Evolutionary conservation across 2,797 vertebrate genomes (phyloP).

Genomic region (Leptoclinus maculatus): DNA sequence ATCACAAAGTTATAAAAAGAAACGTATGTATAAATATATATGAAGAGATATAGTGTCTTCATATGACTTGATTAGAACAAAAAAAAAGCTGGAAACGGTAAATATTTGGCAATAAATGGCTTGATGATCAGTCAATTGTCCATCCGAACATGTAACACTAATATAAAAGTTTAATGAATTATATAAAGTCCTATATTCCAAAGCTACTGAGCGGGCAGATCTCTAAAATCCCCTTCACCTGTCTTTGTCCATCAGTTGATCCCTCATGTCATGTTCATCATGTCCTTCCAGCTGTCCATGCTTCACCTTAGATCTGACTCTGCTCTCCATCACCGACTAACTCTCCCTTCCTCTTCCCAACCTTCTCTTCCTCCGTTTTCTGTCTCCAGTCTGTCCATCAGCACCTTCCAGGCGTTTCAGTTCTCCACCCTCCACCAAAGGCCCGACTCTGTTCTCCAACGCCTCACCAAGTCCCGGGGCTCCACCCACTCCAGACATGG

Average conservation of each 20-base stretch:
- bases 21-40: no score
- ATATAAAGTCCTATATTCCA: slow-evolving; percentile 11
- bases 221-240: slow-evolving; percentile 28
- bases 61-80: neutral
- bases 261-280: slow-evolving; percentile 61
- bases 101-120: no score
- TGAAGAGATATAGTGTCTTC: neutral
- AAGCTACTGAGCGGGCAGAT: slow-evolving; percentile 54
- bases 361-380: slow-evolving; percentile 22
- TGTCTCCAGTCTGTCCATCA: slow-evolving; percentile 77
- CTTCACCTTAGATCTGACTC: slow-evolving; percentile 68
- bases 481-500: slow-evolving; percentile 66
- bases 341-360: slow-evolving; percentile 1
- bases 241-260: slow-evolving; percentile 48
- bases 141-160: neutral
- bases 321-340: slow-evolving; percentile 36
- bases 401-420: slow-evolving; percentile 86
- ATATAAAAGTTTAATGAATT: neutral
- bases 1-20: neutral
- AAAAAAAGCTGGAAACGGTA: no score
- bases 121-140: no score
- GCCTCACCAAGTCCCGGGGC: slow-evolving; percentile 69
- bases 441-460: slow-evolving; percentile 85
- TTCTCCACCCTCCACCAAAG: slow-evolving; percentile 84
- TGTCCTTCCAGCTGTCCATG: slow-evolving; percentile 72